Conservation (phyloP, 2,113 vertebrate genomes). For the Takifugu flavidus region DNA sequence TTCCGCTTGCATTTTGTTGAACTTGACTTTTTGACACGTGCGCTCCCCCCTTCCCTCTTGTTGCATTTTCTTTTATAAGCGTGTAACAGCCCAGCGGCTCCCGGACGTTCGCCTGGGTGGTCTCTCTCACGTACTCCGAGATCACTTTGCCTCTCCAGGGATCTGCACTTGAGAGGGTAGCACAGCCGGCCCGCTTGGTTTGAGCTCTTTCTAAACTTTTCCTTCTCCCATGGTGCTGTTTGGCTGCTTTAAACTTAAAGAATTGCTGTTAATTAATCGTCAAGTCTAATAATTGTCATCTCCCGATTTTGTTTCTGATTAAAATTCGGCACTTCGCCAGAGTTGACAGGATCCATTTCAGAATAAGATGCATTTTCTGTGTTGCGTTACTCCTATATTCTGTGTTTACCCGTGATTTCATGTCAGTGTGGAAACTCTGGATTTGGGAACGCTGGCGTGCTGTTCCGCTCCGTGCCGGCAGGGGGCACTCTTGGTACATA, state of each 20-base stretch:
- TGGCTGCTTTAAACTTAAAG: constrained; percentile 9
- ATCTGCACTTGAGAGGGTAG: constrained; percentile 49
- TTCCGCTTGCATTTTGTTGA: constrained; percentile 31
- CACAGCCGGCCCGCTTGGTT: constrained; percentile 23
- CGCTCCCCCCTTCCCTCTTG: constrained; percentile 23
- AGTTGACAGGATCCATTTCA: too few species aligned
- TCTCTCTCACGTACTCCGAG: constrained; percentile 47
- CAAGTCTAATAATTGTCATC: too few species aligned
- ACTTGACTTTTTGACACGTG: constrained; percentile 58
- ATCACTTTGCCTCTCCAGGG: constrained; percentile 33
- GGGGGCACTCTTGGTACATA: constrained; percentile 71
- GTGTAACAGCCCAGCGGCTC: constrained; percentile 59
- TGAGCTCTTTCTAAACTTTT: not conserved
- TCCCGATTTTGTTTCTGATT: too few species aligned
- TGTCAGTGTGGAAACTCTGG: too few species aligned
- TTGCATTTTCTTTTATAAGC: constrained; percentile 31
- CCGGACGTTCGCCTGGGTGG: constrained; percentile 65
- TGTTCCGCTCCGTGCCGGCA: constrained; percentile 47
- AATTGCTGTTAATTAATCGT: constrained; percentile 5
- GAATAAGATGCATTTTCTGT: too few species aligned
- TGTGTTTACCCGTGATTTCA: too few species aligned
- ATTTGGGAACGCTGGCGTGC: constrained; percentile 5
- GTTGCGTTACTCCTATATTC: too few species aligned
- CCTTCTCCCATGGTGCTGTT: constrained; percentile 12
- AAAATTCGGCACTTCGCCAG: too few species aligned